Percentiles rank a stretch among this genome's conserved stretches.
phyloP scores from a whole-genome alignment of 2,888 invertebrate species.

The Tipula helvola region DNA sequence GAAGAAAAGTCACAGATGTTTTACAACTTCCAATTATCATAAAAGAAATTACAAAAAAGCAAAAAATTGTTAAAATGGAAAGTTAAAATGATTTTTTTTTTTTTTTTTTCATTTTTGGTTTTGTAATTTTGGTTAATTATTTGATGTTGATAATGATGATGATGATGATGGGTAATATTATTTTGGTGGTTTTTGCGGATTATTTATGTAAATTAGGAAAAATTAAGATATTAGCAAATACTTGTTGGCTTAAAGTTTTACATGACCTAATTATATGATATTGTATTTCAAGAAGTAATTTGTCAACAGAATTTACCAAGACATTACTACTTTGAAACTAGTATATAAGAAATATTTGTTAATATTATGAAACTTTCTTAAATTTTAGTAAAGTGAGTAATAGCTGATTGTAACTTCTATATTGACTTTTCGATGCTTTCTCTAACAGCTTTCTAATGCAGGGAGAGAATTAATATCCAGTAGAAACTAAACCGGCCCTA shows the following conservation, averaged over 20 bases:
- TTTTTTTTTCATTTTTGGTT: background rate
- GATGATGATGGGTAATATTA: background rate
- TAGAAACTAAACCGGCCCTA: too few relatives aligned
- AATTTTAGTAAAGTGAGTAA: too few relatives aligned
- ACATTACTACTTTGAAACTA: too few relatives aligned
- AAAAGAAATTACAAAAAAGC: background rate
- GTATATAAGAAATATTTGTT: too few relatives aligned
- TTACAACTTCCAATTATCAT: background rate
- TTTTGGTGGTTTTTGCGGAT: background rate
- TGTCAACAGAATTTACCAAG: too few relatives aligned
- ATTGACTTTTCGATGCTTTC: too few relatives aligned
- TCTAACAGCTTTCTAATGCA: too few relatives aligned
- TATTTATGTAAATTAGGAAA: background rate
- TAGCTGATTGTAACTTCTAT: too few relatives aligned
- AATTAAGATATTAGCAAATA: background rate
- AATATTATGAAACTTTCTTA: too few relatives aligned
- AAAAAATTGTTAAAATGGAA: background rate
- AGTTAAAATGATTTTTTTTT: background rate
- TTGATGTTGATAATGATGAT: background rate
- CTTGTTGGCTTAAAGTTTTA: background rate
- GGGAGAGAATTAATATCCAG: too few relatives aligned
- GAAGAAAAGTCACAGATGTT: conserved; percentile 4
- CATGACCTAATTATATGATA: background rate
- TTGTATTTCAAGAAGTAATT: too few relatives aligned
- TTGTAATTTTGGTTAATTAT: background rate